A percentile compares a stretch with the other conserved stretches of the same genome.
Conservation (phyloP, 2,113 vertebrate genomes). For the Colossoma macropomum region DNA sequence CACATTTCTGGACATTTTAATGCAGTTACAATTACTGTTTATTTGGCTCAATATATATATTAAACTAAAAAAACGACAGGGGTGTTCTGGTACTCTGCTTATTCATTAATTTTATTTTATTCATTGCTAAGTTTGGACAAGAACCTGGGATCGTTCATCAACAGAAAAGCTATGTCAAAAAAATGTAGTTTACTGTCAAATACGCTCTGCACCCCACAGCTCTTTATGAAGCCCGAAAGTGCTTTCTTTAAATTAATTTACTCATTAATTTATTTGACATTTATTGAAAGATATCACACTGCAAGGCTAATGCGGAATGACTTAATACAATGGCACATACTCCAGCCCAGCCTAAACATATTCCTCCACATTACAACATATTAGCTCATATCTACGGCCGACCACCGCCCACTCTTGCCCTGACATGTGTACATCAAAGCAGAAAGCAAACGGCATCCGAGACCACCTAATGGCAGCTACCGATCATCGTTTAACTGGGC, state of each 20-base stretch:
- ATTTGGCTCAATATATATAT: too few relatives aligned
- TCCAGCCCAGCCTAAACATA: background rate
- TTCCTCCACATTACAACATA: constrained; percentile 31
- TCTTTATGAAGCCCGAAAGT: background rate
- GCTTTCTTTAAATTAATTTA: constrained; percentile 2
- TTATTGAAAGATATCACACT: constrained; percentile 26
- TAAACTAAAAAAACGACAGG: too few relatives aligned
- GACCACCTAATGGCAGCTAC: constrained; percentile 46
- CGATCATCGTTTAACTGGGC: constrained; percentile 41
- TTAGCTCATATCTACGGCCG: constrained; percentile 37
- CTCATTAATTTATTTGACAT: constrained; percentile 25
- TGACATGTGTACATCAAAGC: constrained; percentile 46
- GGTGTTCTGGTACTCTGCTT: too few relatives aligned
- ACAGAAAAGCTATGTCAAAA: background rate
- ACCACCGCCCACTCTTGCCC: background rate
- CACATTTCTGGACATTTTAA: too few relatives aligned
- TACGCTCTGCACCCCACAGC: background rate
- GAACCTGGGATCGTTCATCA: background rate
- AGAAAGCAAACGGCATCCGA: constrained; percentile 34
- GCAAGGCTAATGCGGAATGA: constrained; percentile 8
- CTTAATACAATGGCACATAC: background rate
- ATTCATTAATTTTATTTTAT: too few relatives aligned
- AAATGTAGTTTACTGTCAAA: constrained; percentile 8
- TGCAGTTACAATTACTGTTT: too few relatives aligned
- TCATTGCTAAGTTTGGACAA: background rate